phyloP scores from a whole-genome alignment of 2,113 vertebrate genomes.

The Strix uralensis region DNA sequence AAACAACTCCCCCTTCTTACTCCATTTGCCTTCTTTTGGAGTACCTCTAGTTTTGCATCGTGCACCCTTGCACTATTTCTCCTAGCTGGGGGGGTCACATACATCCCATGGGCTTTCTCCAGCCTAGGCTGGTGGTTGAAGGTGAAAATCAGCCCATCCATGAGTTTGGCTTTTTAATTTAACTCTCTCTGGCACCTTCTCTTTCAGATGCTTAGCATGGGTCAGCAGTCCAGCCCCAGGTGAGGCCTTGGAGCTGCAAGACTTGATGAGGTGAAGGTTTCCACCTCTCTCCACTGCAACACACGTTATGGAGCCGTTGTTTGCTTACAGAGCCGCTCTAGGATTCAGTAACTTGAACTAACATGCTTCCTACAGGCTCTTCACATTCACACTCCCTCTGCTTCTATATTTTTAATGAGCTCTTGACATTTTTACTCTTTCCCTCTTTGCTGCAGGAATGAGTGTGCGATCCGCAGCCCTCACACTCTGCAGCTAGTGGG shows the following conservation, averaged over 20 bases:
- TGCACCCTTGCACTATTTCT: background rate
- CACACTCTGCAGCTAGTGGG: background rate
- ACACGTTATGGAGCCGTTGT: background rate
- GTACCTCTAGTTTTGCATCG: background rate
- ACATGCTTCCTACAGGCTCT: background rate
- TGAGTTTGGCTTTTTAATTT: background rate
- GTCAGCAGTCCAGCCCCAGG: background rate
- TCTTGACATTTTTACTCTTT: constrained; percentile 21
- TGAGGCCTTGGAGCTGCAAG: background rate
- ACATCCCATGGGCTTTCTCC: background rate
- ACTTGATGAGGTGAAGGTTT: background rate
- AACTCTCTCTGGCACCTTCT: background rate
- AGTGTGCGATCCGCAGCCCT: background rate
- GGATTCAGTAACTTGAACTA: background rate
- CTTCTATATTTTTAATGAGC: constrained; percentile 45
- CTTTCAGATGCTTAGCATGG: background rate
- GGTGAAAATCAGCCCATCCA: background rate
- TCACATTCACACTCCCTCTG: background rate
- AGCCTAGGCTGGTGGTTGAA: background rate
- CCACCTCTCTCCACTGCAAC: background rate
- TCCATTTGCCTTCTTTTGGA: background rate
- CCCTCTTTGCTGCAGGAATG: background rate
- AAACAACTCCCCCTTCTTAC: background rate
- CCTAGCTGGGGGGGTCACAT: background rate
- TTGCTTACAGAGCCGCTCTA: background rate